Percentiles rank a stretch among this genome's conserved stretches.
phyloP scores from a whole-genome alignment of 1,140 invertebrate genomes.

The Musca vetustissima region DNA sequence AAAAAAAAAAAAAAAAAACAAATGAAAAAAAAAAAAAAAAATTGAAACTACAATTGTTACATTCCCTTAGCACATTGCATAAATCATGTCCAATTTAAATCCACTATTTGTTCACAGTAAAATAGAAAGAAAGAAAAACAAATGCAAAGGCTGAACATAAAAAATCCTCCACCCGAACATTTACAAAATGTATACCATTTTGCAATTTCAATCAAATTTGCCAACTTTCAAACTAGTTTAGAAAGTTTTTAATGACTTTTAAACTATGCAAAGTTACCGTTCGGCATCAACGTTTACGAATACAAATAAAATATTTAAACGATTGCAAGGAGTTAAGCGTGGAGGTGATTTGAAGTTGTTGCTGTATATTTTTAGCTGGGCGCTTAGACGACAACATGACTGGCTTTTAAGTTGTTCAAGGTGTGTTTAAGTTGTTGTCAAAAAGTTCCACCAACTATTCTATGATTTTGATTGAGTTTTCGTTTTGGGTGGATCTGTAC shows the following conservation, averaged over 20 bases:
- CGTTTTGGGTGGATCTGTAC: too few species aligned
- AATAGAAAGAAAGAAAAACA: background rate
- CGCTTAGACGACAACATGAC: background rate
- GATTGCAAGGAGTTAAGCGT: background rate
- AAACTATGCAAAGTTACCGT: slow-evolving; percentile 27
- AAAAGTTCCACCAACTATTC: slow-evolving; percentile 10
- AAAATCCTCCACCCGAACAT: too few species aligned
- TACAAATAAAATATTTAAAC: slow-evolving; percentile 16
- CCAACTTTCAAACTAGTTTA: slow-evolving; percentile 28
- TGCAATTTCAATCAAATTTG: slow-evolving; percentile 29
- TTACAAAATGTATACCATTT: slow-evolving; percentile 8
- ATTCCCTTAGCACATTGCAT: too few species aligned
- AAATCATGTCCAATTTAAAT: slow-evolving; percentile 1
- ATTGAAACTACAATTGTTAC: too few species aligned
- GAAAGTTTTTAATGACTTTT: slow-evolving; percentile 31
- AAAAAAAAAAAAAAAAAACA: too few species aligned
- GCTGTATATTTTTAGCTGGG: background rate
- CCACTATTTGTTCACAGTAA: background rate
- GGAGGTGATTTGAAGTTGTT: background rate
- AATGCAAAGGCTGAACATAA: too few species aligned
- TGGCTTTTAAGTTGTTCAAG: slow-evolving; percentile 2
- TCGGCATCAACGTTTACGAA: too few species aligned
- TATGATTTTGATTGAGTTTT: slow-evolving; percentile 13
- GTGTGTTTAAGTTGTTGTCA: slow-evolving; percentile 23
- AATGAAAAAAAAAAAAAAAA: too few species aligned